phyloP scores from a whole-genome alignment of 2,113 vertebrate species.

The Clarias batrachus region DNA sequence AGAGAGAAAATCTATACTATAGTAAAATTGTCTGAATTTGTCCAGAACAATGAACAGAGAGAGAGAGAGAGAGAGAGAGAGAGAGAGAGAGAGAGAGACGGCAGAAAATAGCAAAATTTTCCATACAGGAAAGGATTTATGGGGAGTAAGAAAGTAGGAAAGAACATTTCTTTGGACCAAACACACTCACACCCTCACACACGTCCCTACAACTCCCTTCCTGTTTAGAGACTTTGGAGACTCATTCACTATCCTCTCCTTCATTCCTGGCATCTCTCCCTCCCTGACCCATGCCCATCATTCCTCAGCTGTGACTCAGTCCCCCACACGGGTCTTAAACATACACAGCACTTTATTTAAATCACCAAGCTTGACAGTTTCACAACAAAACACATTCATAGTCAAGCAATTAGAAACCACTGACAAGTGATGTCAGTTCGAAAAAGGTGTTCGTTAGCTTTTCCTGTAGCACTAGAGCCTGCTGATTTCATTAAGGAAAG shows the following conservation, averaged over 20 bases:
- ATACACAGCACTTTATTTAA: slow-evolving; percentile 60
- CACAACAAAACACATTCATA: slow-evolving; percentile 47
- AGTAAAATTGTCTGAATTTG: background rate
- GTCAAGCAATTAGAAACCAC: background rate
- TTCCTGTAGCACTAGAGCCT: background rate
- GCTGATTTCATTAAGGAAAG: background rate
- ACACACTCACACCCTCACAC: background rate
- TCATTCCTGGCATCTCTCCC: slow-evolving; percentile 19
- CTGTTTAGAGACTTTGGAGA: slow-evolving; percentile 35
- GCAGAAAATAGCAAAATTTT: slow-evolving; percentile 31
- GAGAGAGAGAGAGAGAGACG: slow-evolving; percentile 11
- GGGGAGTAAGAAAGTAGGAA: background rate
- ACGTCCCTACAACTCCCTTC: slow-evolving; percentile 33
- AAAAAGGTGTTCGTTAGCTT: background rate
- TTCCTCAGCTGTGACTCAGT: slow-evolving; percentile 68
- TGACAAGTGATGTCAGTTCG: background rate
- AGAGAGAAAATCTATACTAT: background rate
- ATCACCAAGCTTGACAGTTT: slow-evolving; percentile 50
- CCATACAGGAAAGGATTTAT: slow-evolving; percentile 17
- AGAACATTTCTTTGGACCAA: background rate
- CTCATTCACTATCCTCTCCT: slow-evolving; percentile 24
- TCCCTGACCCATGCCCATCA: slow-evolving; percentile 60
- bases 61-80: slow-evolving; percentile 2
- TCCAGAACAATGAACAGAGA: background rate
- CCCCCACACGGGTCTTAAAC: slow-evolving; percentile 68